Percentiles rank a stretch among this genome's conserved stretches.
These are phyloP conservation scores for Macrosoma leucophasiata DNA, from an alignment of 2,888 invertebrate species.

Conservation along the genomic window DNA sequence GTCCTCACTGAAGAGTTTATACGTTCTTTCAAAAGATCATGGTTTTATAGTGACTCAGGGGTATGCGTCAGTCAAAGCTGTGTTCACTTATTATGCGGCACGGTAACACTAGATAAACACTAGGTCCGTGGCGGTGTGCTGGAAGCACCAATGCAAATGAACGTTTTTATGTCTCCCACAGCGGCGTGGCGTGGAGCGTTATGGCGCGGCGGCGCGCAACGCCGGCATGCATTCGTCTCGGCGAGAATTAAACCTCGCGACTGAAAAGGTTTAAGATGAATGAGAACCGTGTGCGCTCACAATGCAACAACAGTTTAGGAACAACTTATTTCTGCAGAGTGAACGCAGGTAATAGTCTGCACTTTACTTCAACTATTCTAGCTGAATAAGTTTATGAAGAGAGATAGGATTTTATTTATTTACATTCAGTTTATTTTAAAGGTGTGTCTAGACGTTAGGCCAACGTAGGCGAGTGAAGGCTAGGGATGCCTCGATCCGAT, in stretches of 20 bases:
- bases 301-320: conserved; percentile 64
- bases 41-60: conserved; percentile 41
- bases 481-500: too few species aligned
- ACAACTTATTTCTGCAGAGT: conserved; percentile 59
- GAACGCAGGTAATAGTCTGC: conserved; percentile 58
- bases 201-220: too few species aligned
- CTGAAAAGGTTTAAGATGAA: conserved; percentile 71
- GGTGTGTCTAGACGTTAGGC: too few species aligned
- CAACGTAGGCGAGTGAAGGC: too few species aligned
- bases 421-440: too few species aligned
- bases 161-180: conserved; percentile 54
- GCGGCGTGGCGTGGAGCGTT: conserved; percentile 30
- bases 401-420: too few species aligned
- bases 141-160: conserved; percentile 63
- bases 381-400: conserved; percentile 31
- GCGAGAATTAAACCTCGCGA: conserved; percentile 59
- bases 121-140: conserved; percentile 40
- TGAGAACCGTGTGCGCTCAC: conserved; percentile 51
- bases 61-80: conserved; percentile 50
- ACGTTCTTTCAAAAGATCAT: conserved; percentile 41
- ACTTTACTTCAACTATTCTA: conserved; percentile 43
- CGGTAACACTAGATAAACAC: conserved; percentile 63
- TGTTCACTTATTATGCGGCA: conserved; percentile 57
- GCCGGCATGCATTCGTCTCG: conserved; percentile 55
- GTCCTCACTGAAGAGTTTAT: conserved; percentile 36